Evolutionary conservation across 2,113 vertebrate genomes (phyloP).

Genomic region (Himantopus leucocephalus): DNA sequence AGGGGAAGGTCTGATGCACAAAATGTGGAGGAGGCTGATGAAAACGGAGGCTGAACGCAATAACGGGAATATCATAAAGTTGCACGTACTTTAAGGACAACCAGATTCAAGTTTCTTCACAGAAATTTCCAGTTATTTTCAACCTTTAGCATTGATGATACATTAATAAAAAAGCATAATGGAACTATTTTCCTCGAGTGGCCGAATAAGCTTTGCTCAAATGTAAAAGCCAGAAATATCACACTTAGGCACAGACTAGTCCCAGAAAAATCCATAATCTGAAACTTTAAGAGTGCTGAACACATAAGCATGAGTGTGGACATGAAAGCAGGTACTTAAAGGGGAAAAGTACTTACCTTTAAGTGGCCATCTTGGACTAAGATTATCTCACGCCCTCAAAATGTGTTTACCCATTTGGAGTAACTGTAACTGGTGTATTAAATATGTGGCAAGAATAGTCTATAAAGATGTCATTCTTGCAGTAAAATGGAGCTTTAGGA

Average conservation of each 20-base stretch:
- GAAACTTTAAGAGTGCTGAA: neutral
- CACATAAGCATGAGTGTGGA: neutral
- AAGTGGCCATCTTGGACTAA: neutral
- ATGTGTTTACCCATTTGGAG: neutral
- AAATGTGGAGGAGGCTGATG: neutral
- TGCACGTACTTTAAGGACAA: neutral
- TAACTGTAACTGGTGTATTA: neutral
- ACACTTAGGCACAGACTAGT: neutral
- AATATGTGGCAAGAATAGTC: neutral
- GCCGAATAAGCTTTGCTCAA: neutral
- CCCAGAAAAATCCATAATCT: neutral
- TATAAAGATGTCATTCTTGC: neutral
- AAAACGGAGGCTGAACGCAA: neutral
- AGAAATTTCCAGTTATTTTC: neutral
- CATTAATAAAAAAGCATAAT: neutral
- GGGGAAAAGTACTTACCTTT: neutral
- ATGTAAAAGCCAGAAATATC: neutral
- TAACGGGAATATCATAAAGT: neutral
- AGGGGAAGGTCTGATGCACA: neutral
- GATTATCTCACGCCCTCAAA: neutral
- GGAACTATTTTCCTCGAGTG: neutral
- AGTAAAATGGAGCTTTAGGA: neutral
- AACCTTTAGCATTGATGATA: neutral
- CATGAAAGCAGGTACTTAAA: neutral
- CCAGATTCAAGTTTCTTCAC: neutral